Evolutionary conservation across 2,888 invertebrate genomes (phyloP).

Genomic region (Xiphydria camelus): DNA sequence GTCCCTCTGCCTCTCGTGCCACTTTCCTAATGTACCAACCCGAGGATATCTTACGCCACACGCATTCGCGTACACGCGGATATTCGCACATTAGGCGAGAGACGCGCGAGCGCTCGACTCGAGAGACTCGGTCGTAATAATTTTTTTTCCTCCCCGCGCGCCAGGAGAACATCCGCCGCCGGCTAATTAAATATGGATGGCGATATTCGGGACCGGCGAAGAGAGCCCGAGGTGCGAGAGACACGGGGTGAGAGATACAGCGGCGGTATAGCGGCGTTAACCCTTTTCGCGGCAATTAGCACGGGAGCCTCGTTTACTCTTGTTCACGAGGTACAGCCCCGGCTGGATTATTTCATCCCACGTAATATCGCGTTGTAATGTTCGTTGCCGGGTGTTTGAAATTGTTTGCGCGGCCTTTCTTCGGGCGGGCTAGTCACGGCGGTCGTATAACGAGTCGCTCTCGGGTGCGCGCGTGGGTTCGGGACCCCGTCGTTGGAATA

Average conservation of each 20-base stretch:
- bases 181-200: slow-evolving; percentile 52
- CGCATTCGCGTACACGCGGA: too few relatives aligned
- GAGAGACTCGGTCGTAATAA: neutral
- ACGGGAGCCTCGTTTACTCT: slow-evolving; percentile 49
- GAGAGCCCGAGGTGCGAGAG: slow-evolving; percentile 3
- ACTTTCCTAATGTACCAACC: too few relatives aligned
- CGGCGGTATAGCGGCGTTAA: slow-evolving; percentile 36
- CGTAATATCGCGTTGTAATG: slow-evolving; percentile 54
- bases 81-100: too few relatives aligned
- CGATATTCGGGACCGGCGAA: slow-evolving; percentile 37
- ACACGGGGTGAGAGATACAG: slow-evolving; percentile 1
- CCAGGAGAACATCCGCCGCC: slow-evolving; percentile 10
- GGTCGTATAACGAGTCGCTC: too few relatives aligned
- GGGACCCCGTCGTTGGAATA: too few relatives aligned
- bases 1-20: too few relatives aligned
- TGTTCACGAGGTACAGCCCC: slow-evolving; percentile 41
- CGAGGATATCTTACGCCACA: too few relatives aligned
- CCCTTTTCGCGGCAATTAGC: slow-evolving; percentile 54
- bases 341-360: slow-evolving; percentile 52
- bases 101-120: too few relatives aligned
- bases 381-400: slow-evolving; percentile 52
- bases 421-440: too few relatives aligned
- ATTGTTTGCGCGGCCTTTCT: slow-evolving; percentile 45
- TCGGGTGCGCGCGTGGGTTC: too few relatives aligned
- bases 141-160: slow-evolving; percentile 2